These are phyloP conservation scores for Drosophila conformis DNA, from an alignment of 2,888 invertebrate genomes.

Conservation along the genomic window DNA sequence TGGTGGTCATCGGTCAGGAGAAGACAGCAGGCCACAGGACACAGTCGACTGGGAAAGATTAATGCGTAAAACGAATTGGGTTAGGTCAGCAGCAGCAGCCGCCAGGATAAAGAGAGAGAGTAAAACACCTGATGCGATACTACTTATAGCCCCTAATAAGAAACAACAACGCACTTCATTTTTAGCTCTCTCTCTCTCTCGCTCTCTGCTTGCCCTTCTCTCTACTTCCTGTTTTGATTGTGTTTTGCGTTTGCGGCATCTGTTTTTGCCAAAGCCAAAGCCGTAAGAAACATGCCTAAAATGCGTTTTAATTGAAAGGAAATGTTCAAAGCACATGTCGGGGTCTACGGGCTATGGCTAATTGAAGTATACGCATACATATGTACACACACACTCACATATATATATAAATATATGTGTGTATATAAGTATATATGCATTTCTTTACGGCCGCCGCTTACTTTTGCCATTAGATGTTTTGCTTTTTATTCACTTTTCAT, in stretches of 20 bases:
- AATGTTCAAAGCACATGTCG: slow-evolving; percentile 71
- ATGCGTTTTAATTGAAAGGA: slow-evolving; percentile 76
- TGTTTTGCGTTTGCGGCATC: slow-evolving; percentile 58
- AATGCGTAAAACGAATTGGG: slow-evolving; percentile 69
- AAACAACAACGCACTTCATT: slow-evolving; percentile 6
- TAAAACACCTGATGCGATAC: slow-evolving; percentile 59
- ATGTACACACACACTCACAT: background rate
- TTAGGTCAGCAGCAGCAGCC: slow-evolving; percentile 63
- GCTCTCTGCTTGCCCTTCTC: background rate
- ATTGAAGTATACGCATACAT: slow-evolving; percentile 63
- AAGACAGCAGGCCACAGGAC: slow-evolving; percentile 18
- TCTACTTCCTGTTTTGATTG: slow-evolving; percentile 37
- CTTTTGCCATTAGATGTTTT: slow-evolving; percentile 59
- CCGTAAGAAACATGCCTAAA: slow-evolving; percentile 57
- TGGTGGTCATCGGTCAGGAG: slow-evolving; percentile 55
- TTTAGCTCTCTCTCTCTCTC: slow-evolving; percentile 3
- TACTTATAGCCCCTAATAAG: background rate
- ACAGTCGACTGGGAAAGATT: slow-evolving; percentile 56
- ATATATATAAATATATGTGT: background rate
- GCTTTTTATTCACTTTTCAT: slow-evolving; percentile 50
- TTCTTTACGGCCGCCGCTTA: slow-evolving; percentile 43
- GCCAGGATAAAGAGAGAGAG: slow-evolving; percentile 15
- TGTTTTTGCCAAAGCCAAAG: slow-evolving; percentile 50
- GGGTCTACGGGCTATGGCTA: slow-evolving; percentile 45
- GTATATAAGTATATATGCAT: background rate